These are phyloP conservation scores for Xylocampa areola DNA, from an alignment of 2,888 invertebrate species.

Conservation along the genomic window DNA sequence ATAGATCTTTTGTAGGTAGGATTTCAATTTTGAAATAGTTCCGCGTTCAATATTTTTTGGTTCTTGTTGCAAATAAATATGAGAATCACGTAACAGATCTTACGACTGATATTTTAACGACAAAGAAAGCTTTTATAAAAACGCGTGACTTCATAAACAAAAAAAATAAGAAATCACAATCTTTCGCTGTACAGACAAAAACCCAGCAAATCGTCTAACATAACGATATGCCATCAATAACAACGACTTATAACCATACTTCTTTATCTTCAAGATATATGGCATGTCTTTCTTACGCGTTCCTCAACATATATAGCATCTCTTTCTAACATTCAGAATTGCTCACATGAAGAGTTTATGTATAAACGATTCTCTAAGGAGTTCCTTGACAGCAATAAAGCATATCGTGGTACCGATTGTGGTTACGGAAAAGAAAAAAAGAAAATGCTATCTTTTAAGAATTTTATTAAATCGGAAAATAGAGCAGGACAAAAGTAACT, in stretches of 20 bases:
- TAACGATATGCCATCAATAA: slow-evolving; percentile 43
- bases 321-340: too few relatives aligned
- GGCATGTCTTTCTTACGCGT: slow-evolving; percentile 6
- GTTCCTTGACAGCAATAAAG: slow-evolving; percentile 25
- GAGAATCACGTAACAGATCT: too few relatives aligned
- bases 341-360: slow-evolving; percentile 18
- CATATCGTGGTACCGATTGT: slow-evolving; percentile 25
- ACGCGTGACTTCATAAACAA: not conserved
- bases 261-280: slow-evolving; percentile 47
- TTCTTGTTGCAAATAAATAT: too few relatives aligned
- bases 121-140: not conserved
- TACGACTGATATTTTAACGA: too few relatives aligned
- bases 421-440: slow-evolving; percentile 9
- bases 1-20: too few relatives aligned
- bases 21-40: too few relatives aligned
- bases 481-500: too few relatives aligned
- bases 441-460: slow-evolving; percentile 3
- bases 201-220: slow-evolving; percentile 5
- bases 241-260: slow-evolving; percentile 12
- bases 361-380: slow-evolving; percentile 18
- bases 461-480: not conserved
- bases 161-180: slow-evolving; percentile 6
- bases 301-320: too few relatives aligned
- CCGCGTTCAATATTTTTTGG: too few relatives aligned
- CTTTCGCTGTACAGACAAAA: slow-evolving; percentile 14